A percentile compares a stretch with the other conserved stretches of the same genome.
These are phyloP conservation scores for Meghimatium bilineatum DNA, from an alignment of 2,888 invertebrate genomes.

Conservation along the genomic window DNA sequence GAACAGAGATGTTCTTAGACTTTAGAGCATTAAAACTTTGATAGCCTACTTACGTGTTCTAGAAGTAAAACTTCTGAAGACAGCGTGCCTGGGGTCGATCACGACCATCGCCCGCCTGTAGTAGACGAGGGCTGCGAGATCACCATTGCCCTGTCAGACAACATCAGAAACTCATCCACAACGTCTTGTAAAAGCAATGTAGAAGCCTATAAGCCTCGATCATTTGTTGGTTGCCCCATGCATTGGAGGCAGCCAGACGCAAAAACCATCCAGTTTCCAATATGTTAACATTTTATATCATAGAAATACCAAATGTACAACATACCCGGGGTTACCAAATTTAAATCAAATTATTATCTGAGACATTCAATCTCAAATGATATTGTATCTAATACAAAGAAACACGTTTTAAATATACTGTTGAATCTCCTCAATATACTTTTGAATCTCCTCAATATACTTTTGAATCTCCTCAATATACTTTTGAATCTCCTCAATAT, in stretches of 20 bases:
- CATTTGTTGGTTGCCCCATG: background rate
- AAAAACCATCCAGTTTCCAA: background rate
- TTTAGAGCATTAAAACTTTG: background rate
- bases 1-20: background rate
- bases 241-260: background rate
- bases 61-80: slow-evolving; percentile 15
- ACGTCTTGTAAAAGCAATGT: background rate
- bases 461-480: no score
- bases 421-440: no score
- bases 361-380: background rate
- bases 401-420: no score
- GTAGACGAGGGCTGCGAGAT: background rate
- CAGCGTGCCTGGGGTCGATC: background rate
- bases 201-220: background rate
- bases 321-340: background rate
- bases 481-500: no score
- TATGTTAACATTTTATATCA: background rate
- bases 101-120: slow-evolving; percentile 28
- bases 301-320: background rate
- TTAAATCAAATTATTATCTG: background rate
- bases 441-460: no score
- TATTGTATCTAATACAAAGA: background rate
- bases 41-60: slow-evolving; percentile 25
- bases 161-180: background rate
- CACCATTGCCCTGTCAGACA: slow-evolving; percentile 20